A percentile compares a stretch with the other conserved stretches of the same genome.
Evolutionary conservation across 2,888 invertebrate species (phyloP).

Genomic region (Cryptosula pallasiana): DNA sequence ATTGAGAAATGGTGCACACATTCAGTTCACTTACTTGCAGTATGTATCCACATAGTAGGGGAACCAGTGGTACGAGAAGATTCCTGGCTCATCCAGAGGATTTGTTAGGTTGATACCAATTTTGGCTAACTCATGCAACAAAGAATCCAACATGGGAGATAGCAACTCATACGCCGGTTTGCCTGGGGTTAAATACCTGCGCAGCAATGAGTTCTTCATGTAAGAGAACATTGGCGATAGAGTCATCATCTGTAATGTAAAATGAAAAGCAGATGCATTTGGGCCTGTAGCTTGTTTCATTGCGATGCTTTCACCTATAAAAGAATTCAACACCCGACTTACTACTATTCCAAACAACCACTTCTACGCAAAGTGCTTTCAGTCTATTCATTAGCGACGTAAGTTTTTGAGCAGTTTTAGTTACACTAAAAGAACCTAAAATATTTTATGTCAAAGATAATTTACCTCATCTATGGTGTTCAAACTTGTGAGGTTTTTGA

Average conservation of each 20-base stretch:
- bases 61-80: neutral
- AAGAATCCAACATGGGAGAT: neutral
- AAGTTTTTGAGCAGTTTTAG: no score
- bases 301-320: no score
- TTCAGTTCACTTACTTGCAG: constrained; percentile 22
- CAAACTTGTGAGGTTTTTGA: neutral
- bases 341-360: no score
- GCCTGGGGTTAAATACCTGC: neutral
- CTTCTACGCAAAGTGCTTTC: no score
- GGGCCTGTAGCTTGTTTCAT: no score
- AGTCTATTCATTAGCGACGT: no score
- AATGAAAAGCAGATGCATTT: no score
- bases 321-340: no score
- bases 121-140: neutral
- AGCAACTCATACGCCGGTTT: neutral
- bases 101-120: neutral
- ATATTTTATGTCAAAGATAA: no score
- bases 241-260: neutral
- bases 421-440: no score
- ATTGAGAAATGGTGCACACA: no score
- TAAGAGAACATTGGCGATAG: neutral
- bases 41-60: neutral
- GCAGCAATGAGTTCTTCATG: neutral
- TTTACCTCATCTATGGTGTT: neutral
- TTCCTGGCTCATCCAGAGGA: neutral